Evolutionary conservation across 2,113 vertebrate genomes (phyloP).

Genomic region (Oncorhynchus keta): DNA sequence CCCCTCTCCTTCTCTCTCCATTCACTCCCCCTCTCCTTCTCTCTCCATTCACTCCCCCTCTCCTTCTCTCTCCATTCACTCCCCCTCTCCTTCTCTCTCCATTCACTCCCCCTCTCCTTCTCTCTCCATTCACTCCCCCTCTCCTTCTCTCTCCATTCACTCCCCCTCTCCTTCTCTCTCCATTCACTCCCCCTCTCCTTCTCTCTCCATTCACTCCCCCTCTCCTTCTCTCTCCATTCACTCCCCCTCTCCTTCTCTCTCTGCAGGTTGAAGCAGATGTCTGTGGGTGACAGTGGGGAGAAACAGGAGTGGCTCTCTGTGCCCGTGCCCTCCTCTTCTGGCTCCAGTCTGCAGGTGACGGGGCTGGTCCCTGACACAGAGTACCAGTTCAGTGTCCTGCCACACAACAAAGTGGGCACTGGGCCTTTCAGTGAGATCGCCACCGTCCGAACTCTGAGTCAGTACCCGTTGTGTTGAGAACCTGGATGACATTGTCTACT

Average conservation of each 20-base stretch:
- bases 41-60: no score
- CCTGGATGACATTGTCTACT: background rate
- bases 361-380: slow-evolving; percentile 78
- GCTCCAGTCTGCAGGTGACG: slow-evolving; percentile 75
- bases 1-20: no score
- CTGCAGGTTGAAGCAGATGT: slow-evolving; percentile 48
- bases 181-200: no score
- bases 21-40: no score
- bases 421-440: slow-evolving; percentile 91
- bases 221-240: background rate
- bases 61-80: background rate
- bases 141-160: background rate
- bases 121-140: no score
- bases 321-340: slow-evolving; percentile 69
- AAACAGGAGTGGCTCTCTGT: slow-evolving; percentile 85
- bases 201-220: background rate
- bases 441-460: slow-evolving; percentile 79
- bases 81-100: background rate
- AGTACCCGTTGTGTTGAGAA: slow-evolving; percentile 36
- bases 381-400: slow-evolving; percentile 93
- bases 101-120: background rate
- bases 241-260: background rate
- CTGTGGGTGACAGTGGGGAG: slow-evolving; percentile 49
- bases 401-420: slow-evolving; percentile 88
- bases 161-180: background rate